Evolutionary conservation across 2,113 vertebrate genomes (phyloP).

Genomic region (Ornithorhynchus anatinus): DNA sequence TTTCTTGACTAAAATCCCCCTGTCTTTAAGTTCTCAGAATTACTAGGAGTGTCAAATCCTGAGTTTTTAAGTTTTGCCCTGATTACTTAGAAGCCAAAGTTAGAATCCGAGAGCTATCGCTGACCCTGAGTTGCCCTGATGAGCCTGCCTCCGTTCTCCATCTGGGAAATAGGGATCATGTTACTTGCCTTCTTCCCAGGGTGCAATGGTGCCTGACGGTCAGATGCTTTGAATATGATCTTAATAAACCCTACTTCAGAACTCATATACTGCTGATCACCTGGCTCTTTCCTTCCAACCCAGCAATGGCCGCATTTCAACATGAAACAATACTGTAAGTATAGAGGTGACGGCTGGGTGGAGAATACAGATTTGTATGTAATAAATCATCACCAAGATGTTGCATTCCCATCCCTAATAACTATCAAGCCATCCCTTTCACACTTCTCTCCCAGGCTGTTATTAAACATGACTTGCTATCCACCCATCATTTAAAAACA

Average conservation of each 20-base stretch:
- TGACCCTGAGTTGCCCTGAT: no score
- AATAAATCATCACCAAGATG: not conserved
- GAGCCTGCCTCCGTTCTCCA: not conserved
- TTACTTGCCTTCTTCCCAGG: not conserved
- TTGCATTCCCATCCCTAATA: not conserved
- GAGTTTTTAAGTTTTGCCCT: not conserved
- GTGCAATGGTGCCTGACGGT: not conserved
- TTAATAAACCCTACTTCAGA: not conserved
- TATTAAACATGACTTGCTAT: not conserved
- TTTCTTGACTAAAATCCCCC: not conserved
- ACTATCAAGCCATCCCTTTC: rapidly evolving
- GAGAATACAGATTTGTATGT: not conserved
- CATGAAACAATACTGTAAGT: slow-evolving; percentile 7
- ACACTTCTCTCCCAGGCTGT: not conserved
- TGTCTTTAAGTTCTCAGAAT: not conserved
- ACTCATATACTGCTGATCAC: not conserved
- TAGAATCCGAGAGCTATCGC: not conserved
- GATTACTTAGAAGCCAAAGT: not conserved
- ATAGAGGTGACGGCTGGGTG: not conserved
- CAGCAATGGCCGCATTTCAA: not conserved
- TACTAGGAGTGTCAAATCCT: not conserved
- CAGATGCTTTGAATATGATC: not conserved
- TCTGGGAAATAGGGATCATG: not conserved
- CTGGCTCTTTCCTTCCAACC: slow-evolving; percentile 35
- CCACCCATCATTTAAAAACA: no score